Evolutionary conservation across 2,113 vertebrate species (phyloP).

Genomic region (Prionailurus bengalensis): DNA sequence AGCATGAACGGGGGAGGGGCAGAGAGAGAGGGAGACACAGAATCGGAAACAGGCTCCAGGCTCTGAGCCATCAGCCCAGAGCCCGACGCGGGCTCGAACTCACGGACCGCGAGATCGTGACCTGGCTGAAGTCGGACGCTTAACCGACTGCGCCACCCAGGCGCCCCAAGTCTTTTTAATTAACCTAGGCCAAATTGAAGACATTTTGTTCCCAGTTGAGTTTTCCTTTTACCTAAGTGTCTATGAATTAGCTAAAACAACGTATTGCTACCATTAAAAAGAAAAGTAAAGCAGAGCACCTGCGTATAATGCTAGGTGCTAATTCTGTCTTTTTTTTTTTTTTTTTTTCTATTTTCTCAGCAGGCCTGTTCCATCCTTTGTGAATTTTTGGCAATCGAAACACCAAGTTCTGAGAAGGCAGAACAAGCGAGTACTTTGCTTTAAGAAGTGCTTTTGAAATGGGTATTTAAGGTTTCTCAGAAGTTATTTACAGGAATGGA

Average conservation of each 20-base stretch:
- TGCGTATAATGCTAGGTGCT: neutral
- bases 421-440: slow-evolving; percentile 44
- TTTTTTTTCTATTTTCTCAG: slow-evolving; percentile 39
- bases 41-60: too few species aligned
- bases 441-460: slow-evolving; percentile 81
- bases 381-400: slow-evolving; percentile 53
- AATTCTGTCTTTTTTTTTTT: neutral
- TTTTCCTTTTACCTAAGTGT: neutral
- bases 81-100: too few species aligned
- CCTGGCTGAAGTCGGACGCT: too few species aligned
- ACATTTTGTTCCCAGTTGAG: neutral
- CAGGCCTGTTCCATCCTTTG: neutral
- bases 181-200: neutral
- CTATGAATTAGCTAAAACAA: slow-evolving; percentile 39
- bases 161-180: neutral
- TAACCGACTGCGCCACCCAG: too few species aligned
- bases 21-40: too few species aligned
- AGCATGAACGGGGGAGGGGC: too few species aligned
- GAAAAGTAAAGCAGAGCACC: neutral
- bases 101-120: too few species aligned
- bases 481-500: slow-evolving; percentile 81
- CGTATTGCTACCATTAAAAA: neutral
- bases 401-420: slow-evolving; percentile 64
- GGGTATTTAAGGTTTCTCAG: slow-evolving; percentile 71
- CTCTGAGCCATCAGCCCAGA: too few species aligned